Conservation (phyloP, 2,797 vertebrate species). For the Lutjanus argentimaculatus region DNA sequence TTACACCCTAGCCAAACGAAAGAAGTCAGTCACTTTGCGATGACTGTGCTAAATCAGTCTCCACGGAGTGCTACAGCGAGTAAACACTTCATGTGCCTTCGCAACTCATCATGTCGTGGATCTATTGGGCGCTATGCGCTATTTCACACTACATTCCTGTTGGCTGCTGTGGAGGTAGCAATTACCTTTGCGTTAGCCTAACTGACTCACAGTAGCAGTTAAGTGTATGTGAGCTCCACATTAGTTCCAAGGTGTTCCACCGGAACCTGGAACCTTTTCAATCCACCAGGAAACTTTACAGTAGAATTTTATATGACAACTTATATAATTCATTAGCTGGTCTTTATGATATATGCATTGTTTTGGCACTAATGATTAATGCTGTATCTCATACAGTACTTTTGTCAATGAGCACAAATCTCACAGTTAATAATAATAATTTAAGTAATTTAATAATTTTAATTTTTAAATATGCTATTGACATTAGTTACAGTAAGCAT, state of each 20-base stretch:
- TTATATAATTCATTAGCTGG: slow-evolving; percentile 35
- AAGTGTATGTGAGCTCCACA: slow-evolving; percentile 81
- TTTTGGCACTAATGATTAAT: slow-evolving; percentile 9
- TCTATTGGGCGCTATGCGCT: slow-evolving; percentile 83
- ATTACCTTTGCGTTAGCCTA: slow-evolving; percentile 85
- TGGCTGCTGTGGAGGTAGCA: slow-evolving; percentile 82
- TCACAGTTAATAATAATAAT: background rate
- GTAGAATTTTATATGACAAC: slow-evolving; percentile 49
- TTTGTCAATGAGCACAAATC: slow-evolving; percentile 12
- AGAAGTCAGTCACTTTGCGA: slow-evolving; percentile 86
- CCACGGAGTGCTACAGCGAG: slow-evolving; percentile 78
- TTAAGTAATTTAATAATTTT: no score
- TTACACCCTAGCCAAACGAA: slow-evolving; percentile 86
- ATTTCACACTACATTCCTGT: slow-evolving; percentile 84
- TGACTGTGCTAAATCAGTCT: slow-evolving; percentile 87
- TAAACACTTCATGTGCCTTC: slow-evolving; percentile 85
- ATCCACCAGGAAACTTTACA: slow-evolving; percentile 66
- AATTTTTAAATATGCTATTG: no score
- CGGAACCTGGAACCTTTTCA: slow-evolving; percentile 63
- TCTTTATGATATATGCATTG: slow-evolving; percentile 20
- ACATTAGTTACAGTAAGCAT: no score
- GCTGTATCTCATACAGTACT: background rate
- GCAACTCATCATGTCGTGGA: slow-evolving; percentile 84
- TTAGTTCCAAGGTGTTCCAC: slow-evolving; percentile 75
- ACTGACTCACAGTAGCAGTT: slow-evolving; percentile 83